Conservation (phyloP, 2,888 invertebrate genomes). For the Callimorpha dominula region DNA sequence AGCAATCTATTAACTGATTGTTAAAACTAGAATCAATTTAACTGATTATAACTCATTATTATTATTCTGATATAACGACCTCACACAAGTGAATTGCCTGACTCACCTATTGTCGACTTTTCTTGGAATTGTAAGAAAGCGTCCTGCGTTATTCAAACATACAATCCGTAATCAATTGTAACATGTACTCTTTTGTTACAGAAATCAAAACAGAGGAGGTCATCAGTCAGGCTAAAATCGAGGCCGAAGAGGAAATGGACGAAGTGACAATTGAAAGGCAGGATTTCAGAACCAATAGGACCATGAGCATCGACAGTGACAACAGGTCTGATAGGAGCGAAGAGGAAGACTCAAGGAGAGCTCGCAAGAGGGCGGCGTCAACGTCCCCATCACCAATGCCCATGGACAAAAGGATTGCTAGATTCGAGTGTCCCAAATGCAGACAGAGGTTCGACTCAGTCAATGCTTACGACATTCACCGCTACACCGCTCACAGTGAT, state of each 20-base stretch:
- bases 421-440: constrained; percentile 90
- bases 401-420: constrained; percentile 75
- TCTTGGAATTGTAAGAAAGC: constrained; percentile 84
- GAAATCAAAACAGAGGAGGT: constrained; percentile 84
- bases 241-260: constrained; percentile 70
- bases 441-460: constrained; percentile 91
- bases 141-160: constrained; percentile 80
- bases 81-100: constrained; percentile 74
- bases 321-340: constrained; percentile 86
- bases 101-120: constrained; percentile 84
- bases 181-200: constrained; percentile 81
- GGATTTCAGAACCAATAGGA: constrained; percentile 71
- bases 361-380: constrained; percentile 78
- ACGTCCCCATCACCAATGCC: constrained; percentile 74
- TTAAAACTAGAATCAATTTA: constrained; percentile 59
- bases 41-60: constrained; percentile 71
- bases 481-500: constrained; percentile 87
- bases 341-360: constrained; percentile 73
- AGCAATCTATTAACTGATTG: constrained; percentile 77
- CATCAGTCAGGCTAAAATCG: constrained; percentile 81
- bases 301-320: constrained; percentile 85
- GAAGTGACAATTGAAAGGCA: constrained; percentile 71
- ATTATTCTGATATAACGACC: constrained; percentile 70
- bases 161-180: constrained; percentile 73
- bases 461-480: constrained; percentile 90